A percentile compares a stretch with the other conserved stretches of the same genome.
These are phyloP conservation scores for Habropoda laboriosa DNA, from an alignment of 1,140 invertebrate genomes.

Conservation along the genomic window DNA sequence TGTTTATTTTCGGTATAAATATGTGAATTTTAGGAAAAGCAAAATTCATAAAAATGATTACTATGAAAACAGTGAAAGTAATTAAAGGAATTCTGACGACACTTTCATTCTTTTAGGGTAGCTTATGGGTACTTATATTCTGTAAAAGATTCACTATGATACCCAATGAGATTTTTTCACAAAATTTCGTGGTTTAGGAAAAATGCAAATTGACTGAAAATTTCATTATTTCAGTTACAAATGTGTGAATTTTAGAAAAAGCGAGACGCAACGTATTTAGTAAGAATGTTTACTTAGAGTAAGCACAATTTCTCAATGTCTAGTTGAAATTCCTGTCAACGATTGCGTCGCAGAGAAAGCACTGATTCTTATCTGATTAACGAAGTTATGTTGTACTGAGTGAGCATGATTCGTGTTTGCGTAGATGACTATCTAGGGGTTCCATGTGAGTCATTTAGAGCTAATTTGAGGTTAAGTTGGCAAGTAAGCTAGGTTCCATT, in stretches of 20 bases:
- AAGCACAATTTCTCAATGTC: background rate
- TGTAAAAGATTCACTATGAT: no score
- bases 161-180: no score
- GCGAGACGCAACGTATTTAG: background rate
- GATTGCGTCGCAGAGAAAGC: constrained; percentile 5
- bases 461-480: background rate
- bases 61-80: no score
- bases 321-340: constrained; percentile 25
- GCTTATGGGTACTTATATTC: no score
- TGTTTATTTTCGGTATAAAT: no score
- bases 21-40: no score
- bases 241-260: background rate
- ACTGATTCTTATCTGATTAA: constrained; percentile 19
- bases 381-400: background rate
- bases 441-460: background rate
- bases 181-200: no score
- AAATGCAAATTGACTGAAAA: no score
- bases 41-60: no score
- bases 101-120: no score
- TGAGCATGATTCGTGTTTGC: background rate
- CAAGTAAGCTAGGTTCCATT: no score
- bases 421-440: background rate
- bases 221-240: background rate
- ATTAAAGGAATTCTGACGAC: no score
- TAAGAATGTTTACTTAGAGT: background rate